Base-by-base conservation (phyloP, 2,888 invertebrate species). In the Chironomus tentans region DNA sequence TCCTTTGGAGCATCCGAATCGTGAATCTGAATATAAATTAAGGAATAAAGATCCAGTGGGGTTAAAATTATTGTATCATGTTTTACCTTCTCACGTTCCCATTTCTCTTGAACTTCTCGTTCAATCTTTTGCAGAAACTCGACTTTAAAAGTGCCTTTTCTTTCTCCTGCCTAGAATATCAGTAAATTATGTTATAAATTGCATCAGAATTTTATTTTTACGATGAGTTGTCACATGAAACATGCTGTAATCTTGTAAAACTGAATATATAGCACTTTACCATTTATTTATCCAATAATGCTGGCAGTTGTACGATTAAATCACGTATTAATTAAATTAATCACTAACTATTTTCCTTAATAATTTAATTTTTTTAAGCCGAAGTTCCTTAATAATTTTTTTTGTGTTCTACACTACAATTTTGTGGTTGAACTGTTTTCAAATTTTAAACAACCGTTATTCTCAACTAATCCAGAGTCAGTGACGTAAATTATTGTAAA, bases 101-200 rank as follows among this genome's bases (percentile, higher is more conserved):
- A 99, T 83, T 88, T 88, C 77, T 88, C 85, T 83, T 98, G 98
- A 13, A 97, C 90, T 78, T 91, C 88, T 77, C 86, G 87, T 82
- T 99, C 98, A 79, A 98, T 94, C 80, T 92, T 90, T 83, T 93
- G 92, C 4, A 99, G 88, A 82, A 93, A 95, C 82, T 94, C 92
- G 61, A 98, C 93, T 85, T 98, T 98, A 80, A 94, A 95, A n/a
- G 97, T 97, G 69, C 97, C 97, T 85, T 98, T 98, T 65, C 97
- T 85, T 79, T 91, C 91, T 3, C 24, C 24, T 15, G 71, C 15
- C 50, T 50, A 22, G n/a, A 24, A 56, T 56, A 46, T 68, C 15
- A 10, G 1, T 15, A 28, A 68, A 15, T 68, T 38, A 4, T 7
- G 18, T 18, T 24, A 56, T 24, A n/a, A 70, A 47, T 48, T 21